These are phyloP conservation scores for Pempheris klunzingeri DNA, from an alignment of 2,797 vertebrate species.

Conservation along the genomic window DNA sequence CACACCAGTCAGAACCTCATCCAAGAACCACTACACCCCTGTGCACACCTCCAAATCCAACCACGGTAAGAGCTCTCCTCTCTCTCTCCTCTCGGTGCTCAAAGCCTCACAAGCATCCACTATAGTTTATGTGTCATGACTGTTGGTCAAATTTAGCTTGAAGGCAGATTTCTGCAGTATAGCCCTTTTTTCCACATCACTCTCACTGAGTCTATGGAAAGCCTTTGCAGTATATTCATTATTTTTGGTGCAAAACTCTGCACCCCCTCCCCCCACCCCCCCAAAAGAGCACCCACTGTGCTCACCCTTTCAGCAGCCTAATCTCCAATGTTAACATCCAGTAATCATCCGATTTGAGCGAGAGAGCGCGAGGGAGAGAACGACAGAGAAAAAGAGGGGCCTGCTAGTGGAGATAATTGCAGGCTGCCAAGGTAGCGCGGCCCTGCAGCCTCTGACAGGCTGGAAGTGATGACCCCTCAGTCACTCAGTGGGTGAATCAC, in stretches of 20 bases:
- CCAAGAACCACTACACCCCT: slow-evolving; percentile 98
- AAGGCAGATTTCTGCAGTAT: slow-evolving; percentile 19
- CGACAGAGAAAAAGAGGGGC: slow-evolving; percentile 42
- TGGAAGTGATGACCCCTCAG: slow-evolving; percentile 70
- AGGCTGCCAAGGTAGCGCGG: slow-evolving; percentile 59
- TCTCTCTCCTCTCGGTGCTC: not conserved
- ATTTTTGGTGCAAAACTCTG: slow-evolving; percentile 29
- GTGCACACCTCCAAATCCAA: slow-evolving; percentile 94
- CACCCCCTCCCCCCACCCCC: slow-evolving; percentile 24
- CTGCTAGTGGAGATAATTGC: slow-evolving; percentile 73
- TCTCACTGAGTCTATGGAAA: not conserved
- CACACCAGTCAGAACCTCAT: slow-evolving; percentile 93
- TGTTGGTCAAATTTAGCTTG: slow-evolving; percentile 8
- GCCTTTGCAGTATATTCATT: slow-evolving; percentile 9
- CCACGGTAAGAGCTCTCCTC: slow-evolving; percentile 85
- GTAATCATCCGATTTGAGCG: slow-evolving; percentile 79
- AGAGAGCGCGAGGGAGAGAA: slow-evolving; percentile 47
- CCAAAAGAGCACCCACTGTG: slow-evolving; percentile 43
- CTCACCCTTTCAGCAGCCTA: slow-evolving; percentile 70
- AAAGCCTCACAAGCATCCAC: slow-evolving; percentile 7
- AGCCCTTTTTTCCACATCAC: slow-evolving; percentile 5
- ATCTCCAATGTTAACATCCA: slow-evolving; percentile 76
- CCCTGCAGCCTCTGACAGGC: slow-evolving; percentile 67
- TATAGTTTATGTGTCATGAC: slow-evolving; percentile 11
- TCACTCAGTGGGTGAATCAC: slow-evolving; percentile 60